Evolutionary conservation across 2,113 vertebrate species (phyloP).

Genomic region (Gila orcuttii): DNA sequence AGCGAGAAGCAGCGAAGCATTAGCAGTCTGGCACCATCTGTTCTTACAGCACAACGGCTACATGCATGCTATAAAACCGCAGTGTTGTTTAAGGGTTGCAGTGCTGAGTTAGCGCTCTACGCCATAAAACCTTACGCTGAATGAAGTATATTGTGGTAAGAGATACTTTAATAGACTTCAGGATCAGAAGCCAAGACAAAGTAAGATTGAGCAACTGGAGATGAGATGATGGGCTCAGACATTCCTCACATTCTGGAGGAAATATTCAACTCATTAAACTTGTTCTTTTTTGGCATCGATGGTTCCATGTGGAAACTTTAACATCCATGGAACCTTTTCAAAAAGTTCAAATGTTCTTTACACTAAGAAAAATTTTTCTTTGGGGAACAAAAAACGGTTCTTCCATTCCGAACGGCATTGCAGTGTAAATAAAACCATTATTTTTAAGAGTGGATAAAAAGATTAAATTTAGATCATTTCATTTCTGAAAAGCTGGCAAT

Average conservation of each 20-base stretch:
- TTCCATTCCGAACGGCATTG: too few species aligned
- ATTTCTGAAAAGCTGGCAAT: neutral
- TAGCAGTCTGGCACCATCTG: constrained; percentile 66
- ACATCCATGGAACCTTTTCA: too few species aligned
- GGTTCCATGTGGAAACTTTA: too few species aligned
- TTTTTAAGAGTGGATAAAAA: too few species aligned
- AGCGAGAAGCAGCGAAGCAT: constrained; percentile 67
- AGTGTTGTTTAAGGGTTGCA: constrained; percentile 52
- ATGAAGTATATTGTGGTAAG: constrained; percentile 17
- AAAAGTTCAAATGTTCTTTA: too few species aligned
- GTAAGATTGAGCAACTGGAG: neutral
- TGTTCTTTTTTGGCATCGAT: too few species aligned
- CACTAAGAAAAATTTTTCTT: too few species aligned
- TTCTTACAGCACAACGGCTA: constrained; percentile 61
- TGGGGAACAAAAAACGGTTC: too few species aligned
- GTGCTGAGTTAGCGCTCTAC: constrained; percentile 58
- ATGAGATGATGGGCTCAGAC: neutral
- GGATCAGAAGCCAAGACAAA: constrained; percentile 6
- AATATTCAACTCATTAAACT: neutral
- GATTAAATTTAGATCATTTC: neutral
- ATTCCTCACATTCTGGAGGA: neutral
- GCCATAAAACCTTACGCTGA: constrained; percentile 58
- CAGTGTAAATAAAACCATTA: too few species aligned
- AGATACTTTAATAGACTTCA: constrained; percentile 44
- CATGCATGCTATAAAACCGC: constrained; percentile 60